phyloP scores from a whole-genome alignment of 2,797 vertebrate species.

The Serranus cabrilla region DNA sequence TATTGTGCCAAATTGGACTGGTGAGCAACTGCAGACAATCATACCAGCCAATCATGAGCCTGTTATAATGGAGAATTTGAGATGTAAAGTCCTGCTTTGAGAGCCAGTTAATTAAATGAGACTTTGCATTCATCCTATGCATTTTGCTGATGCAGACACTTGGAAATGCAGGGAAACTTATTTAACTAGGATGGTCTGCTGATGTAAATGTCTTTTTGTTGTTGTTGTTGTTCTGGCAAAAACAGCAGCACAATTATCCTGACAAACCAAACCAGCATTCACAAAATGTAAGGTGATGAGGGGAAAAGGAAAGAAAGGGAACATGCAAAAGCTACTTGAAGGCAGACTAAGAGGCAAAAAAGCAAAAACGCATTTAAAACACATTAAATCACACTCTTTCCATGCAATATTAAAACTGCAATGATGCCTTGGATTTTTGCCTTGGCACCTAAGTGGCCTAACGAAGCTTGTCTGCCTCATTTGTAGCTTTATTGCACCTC shows the following conservation, averaged over 20 bases:
- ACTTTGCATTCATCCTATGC: slow-evolving; percentile 28
- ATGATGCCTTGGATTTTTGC: slow-evolving; percentile 13
- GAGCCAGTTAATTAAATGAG: slow-evolving; percentile 46
- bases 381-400: slow-evolving; percentile 17
- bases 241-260: not conserved
- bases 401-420: slow-evolving; percentile 39
- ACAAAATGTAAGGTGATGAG: not conserved
- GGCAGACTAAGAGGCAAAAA: not conserved
- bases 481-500: slow-evolving; percentile 31
- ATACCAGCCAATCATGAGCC: slow-evolving; percentile 35
- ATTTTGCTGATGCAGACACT: not conserved
- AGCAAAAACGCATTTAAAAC: slow-evolving; percentile 10
- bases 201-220: not conserved
- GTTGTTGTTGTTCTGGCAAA: not conserved
- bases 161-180: not conserved
- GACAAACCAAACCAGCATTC: not conserved
- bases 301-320: not conserved
- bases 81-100: slow-evolving; percentile 24
- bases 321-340: not conserved
- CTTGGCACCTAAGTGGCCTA: not conserved
- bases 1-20: slow-evolving; percentile 53
- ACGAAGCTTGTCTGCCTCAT: slow-evolving; percentile 29
- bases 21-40: slow-evolving; percentile 30
- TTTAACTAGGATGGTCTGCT: slow-evolving; percentile 1
- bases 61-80: slow-evolving; percentile 21